Evolutionary conservation across 2,888 invertebrate species (phyloP), one percentile per base, ranked within the genome.

Genomic region (Eudasyphora cyanicolor): DNA sequence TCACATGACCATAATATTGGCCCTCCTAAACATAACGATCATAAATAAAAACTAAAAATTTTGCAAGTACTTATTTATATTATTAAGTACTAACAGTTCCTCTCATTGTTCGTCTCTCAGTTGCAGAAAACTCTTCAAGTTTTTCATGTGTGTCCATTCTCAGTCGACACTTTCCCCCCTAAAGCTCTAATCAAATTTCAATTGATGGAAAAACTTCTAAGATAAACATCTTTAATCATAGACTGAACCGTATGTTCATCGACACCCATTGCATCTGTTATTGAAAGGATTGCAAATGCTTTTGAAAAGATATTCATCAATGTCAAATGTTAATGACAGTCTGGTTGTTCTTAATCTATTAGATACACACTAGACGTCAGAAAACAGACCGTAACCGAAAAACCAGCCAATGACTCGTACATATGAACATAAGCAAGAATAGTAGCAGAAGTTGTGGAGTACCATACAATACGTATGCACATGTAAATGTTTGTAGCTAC

Each of bases 261-360:
- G 45, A 1, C n/a, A 45, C 32, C n/a, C n/a, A 32, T 8, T 32
- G 32, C 32, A 32, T 6, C 32, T 32, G 32, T 8, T 8, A 32
- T 4, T 32, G 32, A 32, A 32, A 32, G 32, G 4, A 6, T 32
- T 32, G 32, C 32, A 45, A 45, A 45, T 45, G 3, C 45, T n/a
- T n/a, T n/a, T n/a, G 4, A 57, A 57, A 27, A 24, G 57, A 14
- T 57, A 57, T 57, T 57, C 10, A 57, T 57, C 57, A 57, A 24
- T 57, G 57, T 57, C 27, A 27, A 12, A 57, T 57, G 57, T 24
- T 57, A 57, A 24, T 57, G 57, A 57, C 57, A 57, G 24, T 7
- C 27, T 12, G 24, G 8, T 17, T 57, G 27, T 57, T 27, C 7
- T 57, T 57, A 27, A 57, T 57, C 57, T 57, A 57, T 57, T 57